Percentiles rank a stretch among this genome's conserved stretches.
phyloP scores from a whole-genome alignment of 2,797 vertebrate genomes.

The Cyprinella venusta region DNA sequence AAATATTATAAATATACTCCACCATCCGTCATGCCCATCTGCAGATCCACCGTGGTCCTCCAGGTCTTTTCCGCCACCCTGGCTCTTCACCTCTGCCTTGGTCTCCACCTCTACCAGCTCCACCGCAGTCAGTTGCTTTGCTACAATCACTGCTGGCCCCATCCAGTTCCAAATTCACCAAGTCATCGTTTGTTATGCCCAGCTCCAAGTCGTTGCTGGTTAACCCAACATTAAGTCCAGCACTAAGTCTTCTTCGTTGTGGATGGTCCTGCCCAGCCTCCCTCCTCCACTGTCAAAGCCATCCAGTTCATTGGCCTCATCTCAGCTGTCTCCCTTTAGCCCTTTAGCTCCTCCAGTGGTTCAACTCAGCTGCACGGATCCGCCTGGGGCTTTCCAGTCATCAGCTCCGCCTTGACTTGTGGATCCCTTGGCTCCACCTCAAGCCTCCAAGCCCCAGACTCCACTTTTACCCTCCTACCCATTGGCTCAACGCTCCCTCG shows the following conservation, averaged over 20 bases:
- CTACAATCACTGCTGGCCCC: no score
- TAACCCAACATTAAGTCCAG: no score
- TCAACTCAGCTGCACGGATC: neutral
- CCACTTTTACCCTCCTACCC: neutral
- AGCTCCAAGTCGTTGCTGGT: neutral
- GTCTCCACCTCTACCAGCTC: no score
- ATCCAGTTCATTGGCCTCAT: neutral
- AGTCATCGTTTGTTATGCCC: no score
- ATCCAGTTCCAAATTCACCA: no score
- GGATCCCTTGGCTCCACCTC: neutral
- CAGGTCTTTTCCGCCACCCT: no score
- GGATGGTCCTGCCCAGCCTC: no score
- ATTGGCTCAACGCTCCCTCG: neutral
- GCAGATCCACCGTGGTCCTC: no score
- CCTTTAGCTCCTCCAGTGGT: neutral
- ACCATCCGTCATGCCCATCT: no score
- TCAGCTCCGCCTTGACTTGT: neutral
- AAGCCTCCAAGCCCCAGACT: neutral
- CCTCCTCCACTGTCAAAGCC: neutral
- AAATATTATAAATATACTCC: no score
- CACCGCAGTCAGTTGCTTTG: no score
- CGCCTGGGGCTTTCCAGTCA: neutral
- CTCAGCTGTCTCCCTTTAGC: neutral
- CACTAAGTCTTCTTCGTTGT: neutral
- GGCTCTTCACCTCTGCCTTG: no score